Base-by-base conservation (phyloP, 2,888 invertebrate species). In the Cheilosia vulpina region DNA sequence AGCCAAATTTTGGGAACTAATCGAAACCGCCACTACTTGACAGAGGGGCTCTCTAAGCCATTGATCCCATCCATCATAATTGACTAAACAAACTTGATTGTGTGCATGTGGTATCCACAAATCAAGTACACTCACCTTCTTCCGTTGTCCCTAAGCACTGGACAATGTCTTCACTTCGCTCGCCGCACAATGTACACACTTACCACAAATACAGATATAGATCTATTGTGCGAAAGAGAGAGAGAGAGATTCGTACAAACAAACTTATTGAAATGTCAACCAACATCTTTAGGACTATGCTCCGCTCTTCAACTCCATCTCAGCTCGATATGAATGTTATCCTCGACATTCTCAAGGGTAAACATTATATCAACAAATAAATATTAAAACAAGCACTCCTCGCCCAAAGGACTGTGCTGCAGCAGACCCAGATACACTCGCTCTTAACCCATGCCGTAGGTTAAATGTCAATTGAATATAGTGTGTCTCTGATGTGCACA, bases 251-350 rank as follows among this genome's bases (percentile, higher is more conserved):
- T 6, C 27, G 79, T 31, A 9, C 69, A 79, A 75, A 76, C 66
- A 75, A 80, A 75, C 65, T 75, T 80, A 75, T 80, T 66, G 69
- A 76, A 66, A 84, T 84, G 84, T 76, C 84, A 84, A 55, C 75
- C 80, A 80, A 73, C 79, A 73, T 83, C 63, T 62, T 73, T 21
- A 69, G 55, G 43, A 15, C 27, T 65, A 41, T 31, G 15, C 41
- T 63, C 45, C 27, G 6, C 15, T 43, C 45, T 41, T 27, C 27
- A 47, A 53, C 53, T 62, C 15, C 52, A 41, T 66, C 15, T 27
- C 77, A 62, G 57, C 79, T 65, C 60, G 19, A 71, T 31, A 31
- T 75, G 71, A 80, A 76, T 76, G 80, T 80, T 45, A 79, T 75
- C 45, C 53, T 58, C 63, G 41, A 65, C 69, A 78, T 83, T 57